phyloP scores from a whole-genome alignment of 2,113 vertebrate species.

The Collichthys lucidus region DNA sequence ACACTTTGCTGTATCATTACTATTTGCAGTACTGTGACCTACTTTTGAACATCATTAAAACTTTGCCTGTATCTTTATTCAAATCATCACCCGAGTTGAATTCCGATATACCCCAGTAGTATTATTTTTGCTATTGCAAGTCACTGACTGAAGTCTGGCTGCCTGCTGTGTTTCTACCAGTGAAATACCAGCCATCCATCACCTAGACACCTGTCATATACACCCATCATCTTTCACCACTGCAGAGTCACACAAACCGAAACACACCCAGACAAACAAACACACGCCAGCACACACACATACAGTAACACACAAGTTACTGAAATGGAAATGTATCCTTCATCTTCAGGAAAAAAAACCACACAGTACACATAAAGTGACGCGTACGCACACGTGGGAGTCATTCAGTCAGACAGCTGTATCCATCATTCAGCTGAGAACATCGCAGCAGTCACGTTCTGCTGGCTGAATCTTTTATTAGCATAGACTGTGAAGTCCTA shows the following conservation, averaged over 20 bases:
- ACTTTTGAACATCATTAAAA: conserved; percentile 65
- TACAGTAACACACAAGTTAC: conserved; percentile 15
- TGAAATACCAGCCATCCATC: conserved; percentile 68
- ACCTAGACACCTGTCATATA: conserved; percentile 63
- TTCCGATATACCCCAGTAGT: conserved; percentile 17
- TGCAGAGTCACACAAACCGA: conserved; percentile 33
- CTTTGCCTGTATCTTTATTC: conserved; percentile 44
- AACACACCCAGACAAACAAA: conserved; percentile 27
- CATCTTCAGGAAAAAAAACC: conserved; percentile 49
- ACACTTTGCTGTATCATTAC: neutral
- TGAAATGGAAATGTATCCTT: conserved; percentile 53
- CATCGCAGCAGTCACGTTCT: conserved; percentile 40
- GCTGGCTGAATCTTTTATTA: conserved; percentile 32
- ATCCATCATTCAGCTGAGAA: conserved; percentile 63
- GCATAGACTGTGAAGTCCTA: conserved; percentile 15
- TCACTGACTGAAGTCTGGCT: conserved; percentile 1
- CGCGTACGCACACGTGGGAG: conserved; percentile 40
- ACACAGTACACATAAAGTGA: conserved; percentile 49
- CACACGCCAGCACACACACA: neutral
- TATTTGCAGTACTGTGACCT: conserved; percentile 49
- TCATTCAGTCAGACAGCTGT: conserved; percentile 61
- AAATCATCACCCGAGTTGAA: conserved; percentile 34
- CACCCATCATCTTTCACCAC: conserved; percentile 58
- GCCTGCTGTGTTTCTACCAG: conserved; percentile 17
- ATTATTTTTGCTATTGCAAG: conserved; percentile 24